A percentile compares a stretch with the other conserved stretches of the same genome.
Conservation (phyloP, 1,140 invertebrate genomes). For the Pinna nobilis region DNA sequence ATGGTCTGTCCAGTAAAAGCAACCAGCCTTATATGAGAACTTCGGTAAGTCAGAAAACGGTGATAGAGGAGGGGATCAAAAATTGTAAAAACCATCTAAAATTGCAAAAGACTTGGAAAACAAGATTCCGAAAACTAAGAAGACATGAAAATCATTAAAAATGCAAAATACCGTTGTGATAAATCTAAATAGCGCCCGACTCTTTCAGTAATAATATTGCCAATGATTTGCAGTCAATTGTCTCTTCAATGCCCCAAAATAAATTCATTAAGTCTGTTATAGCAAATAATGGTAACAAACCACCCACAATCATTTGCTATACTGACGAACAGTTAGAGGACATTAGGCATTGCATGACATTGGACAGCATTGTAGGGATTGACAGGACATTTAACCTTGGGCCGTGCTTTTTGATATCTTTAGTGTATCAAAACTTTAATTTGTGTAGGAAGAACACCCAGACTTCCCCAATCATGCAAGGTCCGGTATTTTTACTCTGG, state of each 20-base stretch:
- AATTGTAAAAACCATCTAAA: slow-evolving; percentile 24
- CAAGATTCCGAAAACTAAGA: slow-evolving; percentile 20
- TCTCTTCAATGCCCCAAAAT: not conserved
- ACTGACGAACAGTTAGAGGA: slow-evolving; percentile 19
- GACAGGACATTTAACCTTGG: slow-evolving; percentile 35
- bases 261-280: slow-evolving; percentile 17
- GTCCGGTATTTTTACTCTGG: slow-evolving; percentile 29
- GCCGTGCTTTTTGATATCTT: slow-evolving; percentile 25
- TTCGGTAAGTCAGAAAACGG: slow-evolving; percentile 13
- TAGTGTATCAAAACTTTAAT: slow-evolving; percentile 31
- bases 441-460: slow-evolving; percentile 4
- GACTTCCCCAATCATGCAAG: slow-evolving; percentile 26
- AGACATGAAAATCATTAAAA: slow-evolving; percentile 27
- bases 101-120: slow-evolving; percentile 2
- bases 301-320: slow-evolving; percentile 26
- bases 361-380: slow-evolving; percentile 16
- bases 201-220: not conserved
- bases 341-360: slow-evolving; percentile 9
- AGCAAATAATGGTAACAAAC: slow-evolving; percentile 29
- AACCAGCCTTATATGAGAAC: slow-evolving; percentile 16
- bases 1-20: slow-evolving; percentile 16
- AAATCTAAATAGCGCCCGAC: slow-evolving; percentile 16
- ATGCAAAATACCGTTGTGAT: slow-evolving; percentile 17
- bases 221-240: slow-evolving; percentile 29
- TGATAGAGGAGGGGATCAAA: slow-evolving; percentile 22